Evolutionary conservation across 2,888 invertebrate genomes (phyloP), one percentile per base, ranked within the genome.

Genomic region (Adelognathus sp.): DNA sequence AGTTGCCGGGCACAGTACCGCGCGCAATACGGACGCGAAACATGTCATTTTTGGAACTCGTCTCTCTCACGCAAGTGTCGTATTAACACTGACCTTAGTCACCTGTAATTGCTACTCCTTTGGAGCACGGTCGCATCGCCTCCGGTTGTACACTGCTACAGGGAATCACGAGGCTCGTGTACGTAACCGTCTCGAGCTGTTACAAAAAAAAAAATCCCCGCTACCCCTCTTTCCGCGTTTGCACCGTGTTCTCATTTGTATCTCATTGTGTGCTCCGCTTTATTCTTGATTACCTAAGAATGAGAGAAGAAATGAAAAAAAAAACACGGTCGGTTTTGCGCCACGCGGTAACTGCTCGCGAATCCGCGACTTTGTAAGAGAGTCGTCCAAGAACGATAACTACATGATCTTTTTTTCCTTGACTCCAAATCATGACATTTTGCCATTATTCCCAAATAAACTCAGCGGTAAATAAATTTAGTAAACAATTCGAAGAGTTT

Each of bases 1-100:
- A 82, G 76, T 64, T 41, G 71, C 70, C 61, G 67, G 67, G 56
- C n/a, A n/a, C n/a, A n/a, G n/a, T n/a, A n/a, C n/a, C n/a, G n/a
- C n/a, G 76, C 77, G 77, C 66, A 81, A 66, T 56, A 76, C 74
- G 70, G 64, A 54, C 86, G 84, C 86, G 81, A 90, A 90, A 86
- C 90, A 86, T 91, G 87, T 90, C 89, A 91, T 90, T 91, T 91
- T 90, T 90, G 90, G 90, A 87, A 84, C 84, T 86, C 84, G 5
- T 60, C 85, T 87, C 87, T 89, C 89, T 88, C 90, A 90, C 90
- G 90, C 90, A 86, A 90, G 84, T 84, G 86, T 86, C 88, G 82
- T 89, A 91, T 91, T 90, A 91, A 90, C 89, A 90, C 89, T 90
- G 91, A 91, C 90, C 91, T 90, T 88, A 88, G 86, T 89, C 89